Conservation (phyloP, 2,888 invertebrate species). For the Nymphalis polychloros region DNA sequence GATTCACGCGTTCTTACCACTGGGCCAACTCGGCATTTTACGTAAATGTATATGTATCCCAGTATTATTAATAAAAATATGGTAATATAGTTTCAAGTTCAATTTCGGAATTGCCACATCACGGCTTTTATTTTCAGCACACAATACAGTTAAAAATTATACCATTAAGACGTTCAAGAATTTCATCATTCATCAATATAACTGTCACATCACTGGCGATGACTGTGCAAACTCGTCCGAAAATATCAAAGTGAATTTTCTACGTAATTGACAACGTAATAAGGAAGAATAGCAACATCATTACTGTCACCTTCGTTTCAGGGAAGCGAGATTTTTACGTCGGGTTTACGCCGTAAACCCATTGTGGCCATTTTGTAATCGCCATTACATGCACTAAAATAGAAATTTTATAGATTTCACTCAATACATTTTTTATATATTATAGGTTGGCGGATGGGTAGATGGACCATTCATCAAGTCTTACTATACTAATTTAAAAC, state of each 20-base stretch:
- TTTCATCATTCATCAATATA: slow-evolving; percentile 20
- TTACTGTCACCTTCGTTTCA: slow-evolving; percentile 24
- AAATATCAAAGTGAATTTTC: slow-evolving; percentile 31
- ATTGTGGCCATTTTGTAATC: slow-evolving; percentile 26
- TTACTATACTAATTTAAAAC: too few species aligned
- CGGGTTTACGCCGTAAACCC: slow-evolving; percentile 19
- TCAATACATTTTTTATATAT: too few species aligned
- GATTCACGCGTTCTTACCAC: too few species aligned
- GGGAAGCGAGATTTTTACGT: slow-evolving; percentile 16
- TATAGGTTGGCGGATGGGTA: too few species aligned
- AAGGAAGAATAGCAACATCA: slow-evolving; percentile 32
- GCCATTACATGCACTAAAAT: not conserved
- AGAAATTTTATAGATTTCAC: not conserved
- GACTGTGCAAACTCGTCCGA: slow-evolving; percentile 13
- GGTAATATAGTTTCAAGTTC: too few species aligned
- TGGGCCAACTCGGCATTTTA: too few species aligned
- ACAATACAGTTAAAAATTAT: not conserved
- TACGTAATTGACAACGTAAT: slow-evolving; percentile 33
- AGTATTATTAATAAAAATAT: too few species aligned
- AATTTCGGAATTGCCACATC: too few species aligned
- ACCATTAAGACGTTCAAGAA: slow-evolving; percentile 12
- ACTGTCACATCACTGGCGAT: slow-evolving; percentile 8
- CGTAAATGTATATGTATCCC: too few species aligned
- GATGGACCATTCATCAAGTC: too few species aligned
- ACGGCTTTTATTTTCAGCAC: too few species aligned